These are phyloP conservation scores for Agapornis canus DNA, from an alignment of 2,797 vertebrate genomes.

Conservation along the genomic window DNA sequence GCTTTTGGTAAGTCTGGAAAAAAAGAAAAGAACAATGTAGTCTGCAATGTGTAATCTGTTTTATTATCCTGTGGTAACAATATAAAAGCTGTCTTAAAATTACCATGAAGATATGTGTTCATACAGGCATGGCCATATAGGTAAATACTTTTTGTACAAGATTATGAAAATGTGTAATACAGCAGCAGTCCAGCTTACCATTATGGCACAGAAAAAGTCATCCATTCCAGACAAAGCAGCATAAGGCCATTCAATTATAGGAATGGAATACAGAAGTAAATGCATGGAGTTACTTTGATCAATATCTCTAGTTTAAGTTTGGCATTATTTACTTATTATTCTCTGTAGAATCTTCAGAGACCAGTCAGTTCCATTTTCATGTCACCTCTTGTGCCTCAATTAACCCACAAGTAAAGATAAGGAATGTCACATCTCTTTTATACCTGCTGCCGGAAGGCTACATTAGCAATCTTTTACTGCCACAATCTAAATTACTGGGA, in stretches of 20 bases:
- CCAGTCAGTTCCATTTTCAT: neutral
- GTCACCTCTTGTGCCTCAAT: neutral
- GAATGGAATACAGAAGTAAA: neutral
- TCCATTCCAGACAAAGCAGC: neutral
- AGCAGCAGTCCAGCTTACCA: neutral
- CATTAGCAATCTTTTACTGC: neutral
- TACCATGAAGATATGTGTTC: neutral
- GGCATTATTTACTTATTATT: neutral
- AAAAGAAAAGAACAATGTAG: neutral
- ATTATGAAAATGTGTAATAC: neutral
- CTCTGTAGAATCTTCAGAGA: neutral
- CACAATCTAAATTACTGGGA: neutral
- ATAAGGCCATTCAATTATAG: neutral
- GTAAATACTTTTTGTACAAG: neutral
- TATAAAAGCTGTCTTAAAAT: neutral
- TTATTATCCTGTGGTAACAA: neutral
- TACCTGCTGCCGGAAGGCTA: neutral
- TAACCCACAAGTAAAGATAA: neutral
- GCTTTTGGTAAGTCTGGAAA: conserved; percentile 62
- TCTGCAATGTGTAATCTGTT: neutral
- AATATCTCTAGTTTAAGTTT: neutral
- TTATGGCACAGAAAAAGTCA: neutral
- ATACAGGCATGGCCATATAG: neutral
- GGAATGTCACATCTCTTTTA: neutral
- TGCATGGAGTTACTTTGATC: neutral